Percentiles rank a stretch among this genome's conserved stretches.
phyloP scores from a whole-genome alignment of 2,888 invertebrate genomes.

The Yponomeuta cagnagella region DNA sequence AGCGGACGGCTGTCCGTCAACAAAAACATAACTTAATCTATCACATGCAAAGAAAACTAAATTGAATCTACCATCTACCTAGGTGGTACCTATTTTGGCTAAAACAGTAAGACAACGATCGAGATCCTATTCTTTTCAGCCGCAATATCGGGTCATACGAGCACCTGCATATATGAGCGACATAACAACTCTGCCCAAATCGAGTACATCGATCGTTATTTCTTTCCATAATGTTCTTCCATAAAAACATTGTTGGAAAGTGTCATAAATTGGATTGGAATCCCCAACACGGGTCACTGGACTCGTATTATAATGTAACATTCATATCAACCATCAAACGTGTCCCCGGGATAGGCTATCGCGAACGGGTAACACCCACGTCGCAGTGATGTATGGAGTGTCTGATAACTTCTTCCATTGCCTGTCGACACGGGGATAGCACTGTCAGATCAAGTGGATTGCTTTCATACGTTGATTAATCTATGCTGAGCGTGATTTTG shows the following conservation, averaged over 20 bases:
- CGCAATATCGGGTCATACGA: too few relatives aligned
- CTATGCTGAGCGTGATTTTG: too few relatives aligned
- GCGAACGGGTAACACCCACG: background rate
- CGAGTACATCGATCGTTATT: background rate
- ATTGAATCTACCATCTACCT: too few relatives aligned
- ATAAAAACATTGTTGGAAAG: background rate
- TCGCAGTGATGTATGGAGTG: background rate
- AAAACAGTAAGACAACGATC: too few relatives aligned
- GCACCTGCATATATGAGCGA: too few relatives aligned
- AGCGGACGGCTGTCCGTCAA: too few relatives aligned
- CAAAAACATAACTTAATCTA: too few relatives aligned
- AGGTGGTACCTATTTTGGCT: too few relatives aligned
- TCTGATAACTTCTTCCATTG: background rate
- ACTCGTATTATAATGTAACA: background rate
- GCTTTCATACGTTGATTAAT: background rate
- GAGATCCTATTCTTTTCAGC: too few relatives aligned
- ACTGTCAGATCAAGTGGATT: background rate
- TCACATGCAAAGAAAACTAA: too few relatives aligned
- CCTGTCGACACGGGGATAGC: background rate
- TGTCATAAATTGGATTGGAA: background rate
- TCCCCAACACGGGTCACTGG: background rate
- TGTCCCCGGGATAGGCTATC: background rate
- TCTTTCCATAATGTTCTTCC: background rate
- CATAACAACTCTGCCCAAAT: too few relatives aligned
- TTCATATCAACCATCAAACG: background rate